Conservation (phyloP, 2,797 vertebrate species). For the Acrocephalus scirpaceus region DNA sequence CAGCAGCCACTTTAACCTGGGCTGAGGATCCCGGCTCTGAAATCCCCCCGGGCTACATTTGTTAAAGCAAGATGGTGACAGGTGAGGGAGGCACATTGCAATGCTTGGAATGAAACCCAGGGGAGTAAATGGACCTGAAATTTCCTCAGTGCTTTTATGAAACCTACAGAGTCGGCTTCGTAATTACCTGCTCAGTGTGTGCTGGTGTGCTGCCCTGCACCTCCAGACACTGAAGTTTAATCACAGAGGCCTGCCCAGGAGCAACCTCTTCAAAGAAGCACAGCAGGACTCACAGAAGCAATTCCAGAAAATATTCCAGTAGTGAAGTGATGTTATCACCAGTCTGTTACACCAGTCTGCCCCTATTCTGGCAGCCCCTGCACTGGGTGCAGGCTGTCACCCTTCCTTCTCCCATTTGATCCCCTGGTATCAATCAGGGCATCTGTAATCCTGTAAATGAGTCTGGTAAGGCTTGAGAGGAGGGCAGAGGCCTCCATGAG, state of each 20-base stretch:
- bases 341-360: background rate
- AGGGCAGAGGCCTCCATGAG: background rate
- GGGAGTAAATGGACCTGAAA: background rate
- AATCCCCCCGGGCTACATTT: background rate
- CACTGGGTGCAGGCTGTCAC: background rate
- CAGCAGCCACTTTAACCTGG: slow-evolving; percentile 50
- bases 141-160: background rate
- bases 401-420: background rate
- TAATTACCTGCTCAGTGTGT: background rate
- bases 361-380: background rate
- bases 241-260: background rate
- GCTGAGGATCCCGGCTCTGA: background rate
- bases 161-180: fast-evolving
- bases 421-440: fast-evolving
- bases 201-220: background rate
- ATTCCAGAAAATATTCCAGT: background rate
- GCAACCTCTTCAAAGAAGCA: background rate
- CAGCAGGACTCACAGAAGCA: background rate
- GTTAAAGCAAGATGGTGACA: slow-evolving; percentile 35
- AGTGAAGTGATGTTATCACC: background rate
- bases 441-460: background rate
- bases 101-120: slow-evolving; percentile 2
- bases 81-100: slow-evolving; percentile 36
- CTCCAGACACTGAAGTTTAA: background rate
- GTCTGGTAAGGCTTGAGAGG: background rate